Conservation (phyloP, 2,113 vertebrate species). For the Halcyon senegalensis region DNA sequence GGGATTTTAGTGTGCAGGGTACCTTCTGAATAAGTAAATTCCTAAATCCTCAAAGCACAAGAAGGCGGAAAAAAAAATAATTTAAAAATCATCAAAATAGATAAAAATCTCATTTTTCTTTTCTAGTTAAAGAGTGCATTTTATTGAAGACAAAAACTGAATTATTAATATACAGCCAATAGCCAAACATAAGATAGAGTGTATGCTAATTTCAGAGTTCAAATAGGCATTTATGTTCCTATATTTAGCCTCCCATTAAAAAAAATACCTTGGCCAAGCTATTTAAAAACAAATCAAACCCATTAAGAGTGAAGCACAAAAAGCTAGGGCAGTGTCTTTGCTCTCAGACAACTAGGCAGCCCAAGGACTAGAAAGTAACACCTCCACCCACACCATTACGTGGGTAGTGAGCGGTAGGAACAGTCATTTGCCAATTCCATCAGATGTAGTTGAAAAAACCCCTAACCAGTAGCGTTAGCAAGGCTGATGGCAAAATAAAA, state of each 20-base stretch:
- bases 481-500: neutral
- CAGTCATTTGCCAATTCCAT: neutral
- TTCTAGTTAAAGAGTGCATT: constrained; percentile 1
- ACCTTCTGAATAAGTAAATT: constrained; percentile 31
- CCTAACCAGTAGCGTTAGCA: neutral
- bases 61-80: neutral
- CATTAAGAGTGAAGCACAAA: neutral
- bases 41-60: neutral
- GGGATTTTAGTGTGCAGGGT: neutral
- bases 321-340: neutral
- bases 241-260: constrained; percentile 46
- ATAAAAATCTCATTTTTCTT: constrained; percentile 39
- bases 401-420: rapidly evolving
- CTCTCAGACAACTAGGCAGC: neutral
- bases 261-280: neutral
- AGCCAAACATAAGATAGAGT: constrained; percentile 34
- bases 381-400: neutral
- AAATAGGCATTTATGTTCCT: constrained; percentile 42
- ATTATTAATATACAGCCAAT: constrained; percentile 45
- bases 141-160: constrained; percentile 50
- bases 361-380: neutral
- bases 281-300: constrained; percentile 3
- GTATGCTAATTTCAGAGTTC: constrained; percentile 55
- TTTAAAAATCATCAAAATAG: constrained; percentile 19
- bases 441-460: neutral